These are phyloP conservation scores for Siphlonurus alternatus DNA, from an alignment of 2,888 invertebrate genomes.

Conservation along the genomic window DNA sequence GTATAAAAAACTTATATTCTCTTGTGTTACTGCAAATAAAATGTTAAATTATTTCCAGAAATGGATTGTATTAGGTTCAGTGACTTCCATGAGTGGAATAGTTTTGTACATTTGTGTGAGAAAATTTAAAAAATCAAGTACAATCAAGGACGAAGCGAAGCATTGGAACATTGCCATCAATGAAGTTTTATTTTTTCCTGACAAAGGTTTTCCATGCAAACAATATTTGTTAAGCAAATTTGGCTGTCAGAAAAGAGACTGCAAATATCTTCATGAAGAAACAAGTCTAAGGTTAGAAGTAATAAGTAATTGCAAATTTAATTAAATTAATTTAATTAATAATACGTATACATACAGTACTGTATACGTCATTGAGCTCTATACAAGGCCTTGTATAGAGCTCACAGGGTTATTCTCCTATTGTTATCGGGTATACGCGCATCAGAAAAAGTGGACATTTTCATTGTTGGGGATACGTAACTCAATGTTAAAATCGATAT, in stretches of 20 bases:
- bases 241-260: constrained; percentile 4
- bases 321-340: background rate
- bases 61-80: background rate
- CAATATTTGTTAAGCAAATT: constrained; percentile 6
- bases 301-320: background rate
- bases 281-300: constrained; percentile 17
- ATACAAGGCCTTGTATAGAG: no score
- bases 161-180: background rate
- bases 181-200: constrained; percentile 23
- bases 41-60: background rate
- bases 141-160: background rate
- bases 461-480: no score
- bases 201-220: constrained; percentile 17
- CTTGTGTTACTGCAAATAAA: no score
- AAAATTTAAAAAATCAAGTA: background rate
- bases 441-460: no score
- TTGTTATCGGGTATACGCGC: no score
- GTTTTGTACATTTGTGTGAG: background rate
- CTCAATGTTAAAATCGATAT: no score
- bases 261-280: constrained; percentile 10
- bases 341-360: background rate
- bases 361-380: no score
- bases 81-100: background rate
- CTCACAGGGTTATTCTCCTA: no score
- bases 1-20: no score